phyloP scores from a whole-genome alignment of 92 coral and sea anemone species.

The Siderastrea siderea region DNA sequence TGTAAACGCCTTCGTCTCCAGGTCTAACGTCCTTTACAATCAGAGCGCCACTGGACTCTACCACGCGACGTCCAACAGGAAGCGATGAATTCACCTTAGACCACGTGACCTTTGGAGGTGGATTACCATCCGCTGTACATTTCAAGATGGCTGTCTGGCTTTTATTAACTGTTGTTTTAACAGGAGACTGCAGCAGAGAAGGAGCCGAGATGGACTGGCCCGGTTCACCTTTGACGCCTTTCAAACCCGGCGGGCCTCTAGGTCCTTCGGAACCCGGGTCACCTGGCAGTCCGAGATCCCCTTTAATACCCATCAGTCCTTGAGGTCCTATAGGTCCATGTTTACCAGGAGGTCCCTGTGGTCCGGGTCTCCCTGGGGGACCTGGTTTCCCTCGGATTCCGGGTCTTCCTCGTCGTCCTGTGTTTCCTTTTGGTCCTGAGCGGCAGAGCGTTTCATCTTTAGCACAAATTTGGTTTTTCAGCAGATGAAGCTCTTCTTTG shows the following conservation, averaged over 20 bases:
- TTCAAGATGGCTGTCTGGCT: constrained; percentile 57
- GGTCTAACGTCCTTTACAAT: constrained; percentile 17
- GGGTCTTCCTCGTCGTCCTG: constrained; percentile 63
- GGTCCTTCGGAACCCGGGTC: constrained; percentile 52
- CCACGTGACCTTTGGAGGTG: constrained; percentile 55
- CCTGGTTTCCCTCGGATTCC: constrained; percentile 18
- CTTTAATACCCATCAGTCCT: constrained; percentile 43
- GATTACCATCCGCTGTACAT: constrained; percentile 59
- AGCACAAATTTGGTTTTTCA: constrained; percentile 62
- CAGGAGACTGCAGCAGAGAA: constrained; percentile 52
- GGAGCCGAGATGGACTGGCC: constrained; percentile 71
- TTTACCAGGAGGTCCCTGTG: constrained; percentile 64
- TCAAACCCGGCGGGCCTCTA: constrained; percentile 49
- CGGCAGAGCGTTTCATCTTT: constrained; percentile 57
- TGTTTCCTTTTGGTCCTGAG: constrained; percentile 59
- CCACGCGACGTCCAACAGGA: constrained; percentile 41
- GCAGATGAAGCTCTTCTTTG: constrained; percentile 42
- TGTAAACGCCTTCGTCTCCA: constrained; percentile 47
- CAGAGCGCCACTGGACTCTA: constrained; percentile 36
- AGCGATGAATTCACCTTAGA: constrained; percentile 40
- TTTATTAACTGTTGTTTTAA: constrained; percentile 49
- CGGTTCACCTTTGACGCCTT: constrained; percentile 54
- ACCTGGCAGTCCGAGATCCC: constrained; percentile 51
- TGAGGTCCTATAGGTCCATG: constrained; percentile 67
- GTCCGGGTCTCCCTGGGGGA: constrained; percentile 55